These are phyloP conservation scores for Bubo scandiacus DNA, from an alignment of 2,113 vertebrate species.

Conservation along the genomic window DNA sequence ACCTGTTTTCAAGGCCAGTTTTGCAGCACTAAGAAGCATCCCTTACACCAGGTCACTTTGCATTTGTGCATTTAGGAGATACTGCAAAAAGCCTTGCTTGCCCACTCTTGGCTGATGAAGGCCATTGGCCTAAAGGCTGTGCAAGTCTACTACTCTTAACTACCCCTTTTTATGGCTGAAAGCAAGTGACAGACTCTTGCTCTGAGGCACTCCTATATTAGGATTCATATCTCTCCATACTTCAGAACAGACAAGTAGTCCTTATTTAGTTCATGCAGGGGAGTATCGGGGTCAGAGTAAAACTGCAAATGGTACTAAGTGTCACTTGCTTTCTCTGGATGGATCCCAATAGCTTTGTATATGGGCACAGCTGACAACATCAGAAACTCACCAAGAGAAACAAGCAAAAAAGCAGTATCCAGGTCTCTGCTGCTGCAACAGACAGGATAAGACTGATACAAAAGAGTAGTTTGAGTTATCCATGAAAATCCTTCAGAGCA, in stretches of 20 bases:
- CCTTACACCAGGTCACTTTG: not conserved
- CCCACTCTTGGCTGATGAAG: not conserved
- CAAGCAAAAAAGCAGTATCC: not conserved
- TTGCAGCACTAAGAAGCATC: not conserved
- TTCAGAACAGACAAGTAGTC: conserved; percentile 15
- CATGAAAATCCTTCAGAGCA: not conserved
- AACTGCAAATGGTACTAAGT: not conserved
- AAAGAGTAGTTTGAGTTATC: not conserved
- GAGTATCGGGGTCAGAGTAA: not conserved
- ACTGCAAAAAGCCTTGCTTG: not conserved
- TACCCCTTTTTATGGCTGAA: conserved; percentile 17
- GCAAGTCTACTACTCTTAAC: not conserved
- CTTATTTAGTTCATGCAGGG: conserved; percentile 51
- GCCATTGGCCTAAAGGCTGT: not conserved
- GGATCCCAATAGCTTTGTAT: not conserved
- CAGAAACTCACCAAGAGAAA: not conserved
- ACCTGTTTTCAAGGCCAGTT: not conserved
- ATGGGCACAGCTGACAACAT: not conserved
- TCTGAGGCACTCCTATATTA: conserved; percentile 57
- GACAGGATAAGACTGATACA: not conserved
- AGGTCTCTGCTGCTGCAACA: not conserved
- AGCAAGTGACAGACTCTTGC: not conserved
- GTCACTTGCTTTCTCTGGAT: conserved; percentile 34
- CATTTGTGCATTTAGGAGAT: not conserved
- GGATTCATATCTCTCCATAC: conserved; percentile 26